Percentiles rank a stretch among this genome's conserved stretches.
Conservation (phyloP, 2,888 invertebrate species). For the Acanthoscelides obtectus region DNA sequence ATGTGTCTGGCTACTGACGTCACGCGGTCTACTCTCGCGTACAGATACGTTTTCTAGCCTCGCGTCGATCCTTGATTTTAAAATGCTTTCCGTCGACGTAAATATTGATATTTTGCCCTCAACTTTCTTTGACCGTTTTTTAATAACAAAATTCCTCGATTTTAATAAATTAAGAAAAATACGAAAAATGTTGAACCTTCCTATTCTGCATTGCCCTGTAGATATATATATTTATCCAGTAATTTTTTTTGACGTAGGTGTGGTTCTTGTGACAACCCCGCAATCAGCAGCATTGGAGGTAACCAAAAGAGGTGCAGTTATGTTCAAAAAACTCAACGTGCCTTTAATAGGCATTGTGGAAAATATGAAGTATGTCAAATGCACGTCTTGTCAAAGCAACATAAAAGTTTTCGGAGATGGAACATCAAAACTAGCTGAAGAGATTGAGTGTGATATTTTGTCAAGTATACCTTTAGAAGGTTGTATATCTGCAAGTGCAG, state of each 20-base stretch:
- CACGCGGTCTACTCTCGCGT: no score
- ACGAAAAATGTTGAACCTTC: no score
- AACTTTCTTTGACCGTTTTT: no score
- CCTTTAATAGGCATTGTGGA: conserved; percentile 85
- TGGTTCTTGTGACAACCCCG: conserved; percentile 88
- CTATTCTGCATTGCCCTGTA: not conserved
- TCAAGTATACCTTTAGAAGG: conserved; percentile 70
- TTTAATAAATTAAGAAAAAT: no score
- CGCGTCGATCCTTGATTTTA: no score
- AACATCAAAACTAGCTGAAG: conserved; percentile 56
- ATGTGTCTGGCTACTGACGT: no score
- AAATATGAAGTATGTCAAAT: conserved; percentile 81
- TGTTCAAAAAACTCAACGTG: conserved; percentile 80
- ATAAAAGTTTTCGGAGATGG: conserved; percentile 70
- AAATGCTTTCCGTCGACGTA: no score
- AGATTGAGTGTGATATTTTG: conserved; percentile 63
- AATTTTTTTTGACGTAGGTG: conserved; percentile 48
- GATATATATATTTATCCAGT: conserved; percentile 22
- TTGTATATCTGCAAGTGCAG: conserved; percentile 64
- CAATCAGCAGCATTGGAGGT: conserved; percentile 85
- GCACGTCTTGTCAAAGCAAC: conserved; percentile 70
- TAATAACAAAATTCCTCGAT: no score
- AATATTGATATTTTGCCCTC: no score
- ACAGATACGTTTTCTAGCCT: no score
- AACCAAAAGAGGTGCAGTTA: conserved; percentile 76